Base-by-base conservation (phyloP, 2,113 vertebrate species). In the Myotis brandtii region DNA sequence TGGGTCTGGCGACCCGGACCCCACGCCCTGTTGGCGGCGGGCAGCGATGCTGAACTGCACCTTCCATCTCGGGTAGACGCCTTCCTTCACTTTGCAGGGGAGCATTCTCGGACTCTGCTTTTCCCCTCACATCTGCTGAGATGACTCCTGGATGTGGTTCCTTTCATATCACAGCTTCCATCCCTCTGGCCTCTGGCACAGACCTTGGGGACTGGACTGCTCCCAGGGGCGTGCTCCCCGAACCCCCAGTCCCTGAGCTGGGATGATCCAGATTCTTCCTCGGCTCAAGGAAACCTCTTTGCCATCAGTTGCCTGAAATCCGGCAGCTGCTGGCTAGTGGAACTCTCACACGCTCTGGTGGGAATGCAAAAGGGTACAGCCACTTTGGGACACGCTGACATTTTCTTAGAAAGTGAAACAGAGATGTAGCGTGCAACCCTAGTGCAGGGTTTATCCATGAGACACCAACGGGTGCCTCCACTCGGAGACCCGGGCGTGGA, bases 261-360 rank as follows among this genome's bases (percentile, higher is more conserved):
- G 10, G 2, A 3, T 0, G 4, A 17, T 12, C 25, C 11, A 1
- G 9, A 8, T 0, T 6, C n/a, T 18, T 30, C 66, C n/a, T 56
- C 0, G 0, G 34, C 54, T 59, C 48, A 3, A 54, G 83, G 64
- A 18, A 34, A 32, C 2, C 2, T n/a, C 4, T 81, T 30, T 64
- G 66, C 84, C 48, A 8, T 37, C 17, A 32, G 34, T 5, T 62
- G 59, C 11, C 59, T 27, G 25, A 30, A 62, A 62, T 27, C 11
- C 25, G 25, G 59, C 59, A 11, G 25, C 23, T 62, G 59, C 59
- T 30, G 59, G 59, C 59, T 5, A 62, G 25, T 62, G 59, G 59
- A 62, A 62, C 59, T 62, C 59, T 62, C 10, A 5, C 59, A 11
- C 25, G 11, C 27, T 5, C 59, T 30, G 59, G 27, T 62, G 25